Base-by-base conservation (phyloP, 1,140 invertebrate genomes). In the Eurosta solidaginis region DNA sequence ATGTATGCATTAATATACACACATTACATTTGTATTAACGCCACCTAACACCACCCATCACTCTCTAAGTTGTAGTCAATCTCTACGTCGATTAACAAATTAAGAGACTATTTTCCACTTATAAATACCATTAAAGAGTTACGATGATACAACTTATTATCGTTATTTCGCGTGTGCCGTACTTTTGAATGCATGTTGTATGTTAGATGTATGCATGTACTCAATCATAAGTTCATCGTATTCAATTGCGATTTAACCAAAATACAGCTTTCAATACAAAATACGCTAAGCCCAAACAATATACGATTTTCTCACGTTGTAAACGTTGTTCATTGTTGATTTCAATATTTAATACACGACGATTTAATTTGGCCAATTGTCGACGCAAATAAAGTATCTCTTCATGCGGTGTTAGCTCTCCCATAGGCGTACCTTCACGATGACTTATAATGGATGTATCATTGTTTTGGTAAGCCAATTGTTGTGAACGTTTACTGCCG, bases 331-430 rank as follows among this genome's bases (percentile, higher is more conserved):
- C 88, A 81, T 93, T 92, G 81, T 96, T 95, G 75, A 94, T 90
- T 89, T 97, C 95, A 73, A 96, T 91, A 22, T 93, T 91, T 90
- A 96, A 93, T 2, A 97, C 92, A 47, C 95, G 92, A n/a, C 94
- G 90, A 86, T 95, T 96, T 45, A 96, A 84, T 86, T 95, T 95
- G 4, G 93, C 94, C 82, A 96, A 91, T 88, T 96, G 95, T 49
- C 94, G 90, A 73, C 95, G 91, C 82, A 96, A 89, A 88, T 96
- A 94, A 33, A 94, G 89, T 49, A 96, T 89, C 88, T 96, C 95
- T 88, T 96, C 94, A 68, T 91, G 91, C 78, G 93, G 90, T 45
- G 92, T 92, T 80, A 92, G 90, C 80, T 93, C 93, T 76, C 92
- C 91, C 82, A 91, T 89, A 45, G 92, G 92, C 74, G 92, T 93